A percentile compares a stretch with the other conserved stretches of the same genome.
phyloP scores from a whole-genome alignment of 2,797 vertebrate genomes.

The Phoebastria nigripes region DNA sequence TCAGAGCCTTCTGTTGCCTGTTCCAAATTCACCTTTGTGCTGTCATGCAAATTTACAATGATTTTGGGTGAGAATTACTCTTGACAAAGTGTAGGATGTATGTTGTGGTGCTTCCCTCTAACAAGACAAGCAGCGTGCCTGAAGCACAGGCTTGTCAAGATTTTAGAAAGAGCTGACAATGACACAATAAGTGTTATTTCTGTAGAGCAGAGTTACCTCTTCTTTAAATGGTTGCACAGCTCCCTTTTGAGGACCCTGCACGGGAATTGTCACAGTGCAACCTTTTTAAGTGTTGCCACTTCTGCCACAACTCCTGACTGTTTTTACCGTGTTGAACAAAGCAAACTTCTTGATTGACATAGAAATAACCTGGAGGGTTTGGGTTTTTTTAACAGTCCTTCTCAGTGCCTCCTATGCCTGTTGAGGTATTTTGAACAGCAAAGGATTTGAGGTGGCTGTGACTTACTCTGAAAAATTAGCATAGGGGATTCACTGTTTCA shows the following conservation, averaged over 20 bases:
- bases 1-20: conserved; percentile 38
- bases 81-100: conserved; percentile 62
- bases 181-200: conserved; percentile 50
- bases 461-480: neutral
- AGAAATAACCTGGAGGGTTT: neutral
- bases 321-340: neutral
- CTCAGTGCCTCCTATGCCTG: neutral
- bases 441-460: neutral
- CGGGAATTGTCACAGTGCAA: neutral
- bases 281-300: conserved; percentile 6
- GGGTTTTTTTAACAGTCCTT: neutral
- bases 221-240: conserved; percentile 1
- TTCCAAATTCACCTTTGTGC: conserved; percentile 57
- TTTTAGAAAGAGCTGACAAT: conserved; percentile 50
- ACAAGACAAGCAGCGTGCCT: conserved; percentile 43
- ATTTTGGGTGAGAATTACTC: conserved; percentile 64
- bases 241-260: conserved; percentile 23
- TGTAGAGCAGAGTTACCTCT: neutral
- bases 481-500: neutral
- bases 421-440: neutral
- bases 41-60: conserved; percentile 57
- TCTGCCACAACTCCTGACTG: neutral
- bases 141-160: conserved; percentile 51
- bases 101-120: conserved; percentile 59
- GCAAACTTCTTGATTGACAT: neutral